Base-by-base conservation (phyloP, 2,888 invertebrate genomes). In the Timema cristinae region DNA sequence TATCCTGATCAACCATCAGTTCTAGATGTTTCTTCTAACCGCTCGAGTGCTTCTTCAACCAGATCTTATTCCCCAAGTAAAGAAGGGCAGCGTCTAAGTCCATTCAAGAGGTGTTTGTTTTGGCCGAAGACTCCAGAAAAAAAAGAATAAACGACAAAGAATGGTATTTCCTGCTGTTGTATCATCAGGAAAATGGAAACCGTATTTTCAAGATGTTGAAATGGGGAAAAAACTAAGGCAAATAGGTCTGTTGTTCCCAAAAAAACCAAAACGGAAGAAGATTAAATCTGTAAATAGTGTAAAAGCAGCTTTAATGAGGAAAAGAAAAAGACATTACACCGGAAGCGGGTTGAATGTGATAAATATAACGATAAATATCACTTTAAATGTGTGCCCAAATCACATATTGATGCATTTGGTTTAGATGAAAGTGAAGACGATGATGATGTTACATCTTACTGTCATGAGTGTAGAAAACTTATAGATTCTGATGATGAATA, bases 91-190 rank as follows among this genome's bases (percentile, higher is more conserved):
- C 47, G 6, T 47, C 32, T 8, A 32, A 63, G 63, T 32, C 63
- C 63, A 6, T 63, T 15, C 48, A 15, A 63, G 48, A 63, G 2
- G 63, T 63, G 63, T 13, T 63, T 63, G 32, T 63, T 63, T 63
- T 63, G 16, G 63, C 63, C 63, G 9, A 63, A 63, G 48, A 63
- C 16, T 15, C 63, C 63, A n/a, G 63, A 63, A 15, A 63, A 15
- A n/a, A 63, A 32, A 63, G 11, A 63, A 8, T 16, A 61, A 7
- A 13, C 8, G 63, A 63, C 63, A 32, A 13, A 63, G 48, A 48
- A 9, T 47, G 11, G 63, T 16, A 9, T 63, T 63, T 10, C 63
- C 63, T 63, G 16, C 63, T 11, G 16, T 63, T 7, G 32, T 63
- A 8, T 63, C 63, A 47, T 63, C 63, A 32, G 32, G 9, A 10